A percentile compares a stretch with the other conserved stretches of the same genome.
Conservation (phyloP, 1,140 invertebrate genomes). For the Eufriesea mexicana region DNA sequence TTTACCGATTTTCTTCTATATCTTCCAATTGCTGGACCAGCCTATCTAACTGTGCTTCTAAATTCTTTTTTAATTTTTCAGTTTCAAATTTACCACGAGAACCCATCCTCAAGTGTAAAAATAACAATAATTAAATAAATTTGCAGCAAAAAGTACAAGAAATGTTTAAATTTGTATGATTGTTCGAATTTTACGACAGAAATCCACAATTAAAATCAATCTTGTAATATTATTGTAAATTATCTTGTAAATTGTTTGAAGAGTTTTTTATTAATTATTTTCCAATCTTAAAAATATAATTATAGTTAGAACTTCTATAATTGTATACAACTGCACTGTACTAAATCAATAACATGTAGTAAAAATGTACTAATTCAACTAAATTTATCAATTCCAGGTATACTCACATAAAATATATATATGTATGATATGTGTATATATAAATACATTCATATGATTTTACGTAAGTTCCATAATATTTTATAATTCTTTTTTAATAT, state of each 20-base stretch:
- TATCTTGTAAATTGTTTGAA: neutral
- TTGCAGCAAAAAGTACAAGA: neutral
- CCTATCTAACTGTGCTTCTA: constrained; percentile 89
- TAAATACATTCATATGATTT: neutral
- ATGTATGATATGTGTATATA: neutral
- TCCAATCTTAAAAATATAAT: neutral
- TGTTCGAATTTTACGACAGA: neutral
- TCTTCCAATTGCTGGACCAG: constrained; percentile 88
- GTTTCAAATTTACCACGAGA: constrained; percentile 83
- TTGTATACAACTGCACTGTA: neutral
- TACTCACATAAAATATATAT: neutral
- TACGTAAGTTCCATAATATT: neutral
- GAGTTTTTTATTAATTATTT: neutral
- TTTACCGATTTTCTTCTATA: constrained; percentile 88
- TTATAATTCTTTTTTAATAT: neutral
- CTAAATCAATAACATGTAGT: neutral
- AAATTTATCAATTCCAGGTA: neutral
- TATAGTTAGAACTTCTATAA: neutral
- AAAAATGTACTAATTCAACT: neutral
- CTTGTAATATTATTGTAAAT: neutral
- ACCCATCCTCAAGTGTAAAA: constrained; percentile 65
- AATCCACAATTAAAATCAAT: neutral
- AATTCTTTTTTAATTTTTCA: constrained; percentile 86
- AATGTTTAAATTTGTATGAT: neutral
- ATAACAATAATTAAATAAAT: neutral